A percentile compares a stretch with the other conserved stretches of the same genome.
Evolutionary conservation across 2,797 vertebrate genomes (phyloP).

Genomic region (Sparus aurata): DNA sequence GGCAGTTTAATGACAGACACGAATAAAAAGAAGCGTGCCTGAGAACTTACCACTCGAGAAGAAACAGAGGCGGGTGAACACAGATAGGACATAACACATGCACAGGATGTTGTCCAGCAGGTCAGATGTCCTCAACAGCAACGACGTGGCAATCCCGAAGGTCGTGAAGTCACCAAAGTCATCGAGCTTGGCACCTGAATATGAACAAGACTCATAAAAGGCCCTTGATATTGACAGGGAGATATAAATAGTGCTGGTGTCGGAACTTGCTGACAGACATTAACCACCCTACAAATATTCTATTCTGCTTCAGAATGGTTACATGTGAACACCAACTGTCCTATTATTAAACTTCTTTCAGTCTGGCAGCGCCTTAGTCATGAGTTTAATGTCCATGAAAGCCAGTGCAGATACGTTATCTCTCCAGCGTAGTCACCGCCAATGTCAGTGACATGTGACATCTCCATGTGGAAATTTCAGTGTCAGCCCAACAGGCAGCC

Average conservation of each 20-base stretch:
- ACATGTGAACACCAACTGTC: neutral
- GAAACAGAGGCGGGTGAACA: conserved; percentile 92
- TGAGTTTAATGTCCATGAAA: conserved; percentile 7
- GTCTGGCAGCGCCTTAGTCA: neutral
- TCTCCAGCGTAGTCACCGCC: neutral
- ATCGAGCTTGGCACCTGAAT: conserved; percentile 91
- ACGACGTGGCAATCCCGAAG: conserved; percentile 92
- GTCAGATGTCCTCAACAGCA: conserved; percentile 88
- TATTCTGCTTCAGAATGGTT: neutral
- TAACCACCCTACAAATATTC: neutral
- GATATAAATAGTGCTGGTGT: neutral
- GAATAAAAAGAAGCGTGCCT: neutral
- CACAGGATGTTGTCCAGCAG: conserved; percentile 89
- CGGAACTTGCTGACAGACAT: neutral
- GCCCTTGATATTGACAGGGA: neutral
- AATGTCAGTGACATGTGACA: conserved; percentile 25
- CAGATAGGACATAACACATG: conserved; percentile 89
- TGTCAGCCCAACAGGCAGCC: conserved; percentile 62
- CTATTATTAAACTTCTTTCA: conserved; percentile 18
- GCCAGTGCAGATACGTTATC: conserved; percentile 2
- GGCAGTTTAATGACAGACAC: neutral
- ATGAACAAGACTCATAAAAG: neutral
- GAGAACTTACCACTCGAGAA: conserved; percentile 88
- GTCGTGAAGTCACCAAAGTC: conserved; percentile 96
- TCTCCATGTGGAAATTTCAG: conserved; percentile 69